Conservation (phyloP, 2,113 vertebrate genomes). For the Pluvialis apricaria region DNA sequence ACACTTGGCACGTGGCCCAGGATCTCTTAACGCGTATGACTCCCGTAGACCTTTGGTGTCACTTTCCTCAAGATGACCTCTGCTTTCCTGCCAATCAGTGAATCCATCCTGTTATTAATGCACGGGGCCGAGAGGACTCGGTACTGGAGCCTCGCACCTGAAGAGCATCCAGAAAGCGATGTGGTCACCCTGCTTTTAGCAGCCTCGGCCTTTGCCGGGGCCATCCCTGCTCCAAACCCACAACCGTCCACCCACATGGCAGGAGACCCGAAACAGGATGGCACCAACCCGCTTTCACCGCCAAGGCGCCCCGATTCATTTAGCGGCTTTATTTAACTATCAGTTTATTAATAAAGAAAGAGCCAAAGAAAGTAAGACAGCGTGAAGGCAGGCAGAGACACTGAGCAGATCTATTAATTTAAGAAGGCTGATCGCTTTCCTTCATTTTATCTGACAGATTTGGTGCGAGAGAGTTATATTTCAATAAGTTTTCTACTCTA, state of each 20-base stretch:
- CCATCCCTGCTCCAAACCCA: not conserved
- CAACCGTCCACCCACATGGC: not conserved
- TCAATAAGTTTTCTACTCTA: constrained; percentile 27
- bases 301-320: not conserved
- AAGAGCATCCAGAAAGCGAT: not conserved
- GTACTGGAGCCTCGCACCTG: constrained; percentile 43
- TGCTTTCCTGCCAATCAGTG: constrained; percentile 38
- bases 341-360: not conserved
- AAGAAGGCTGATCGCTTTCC: not conserved
- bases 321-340: not conserved
- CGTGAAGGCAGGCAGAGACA: not conserved
- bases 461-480: constrained; percentile 25
- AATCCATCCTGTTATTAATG: constrained; percentile 55
- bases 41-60: constrained; percentile 67
- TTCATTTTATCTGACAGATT: constrained; percentile 20
- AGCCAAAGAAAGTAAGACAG: not conserved
- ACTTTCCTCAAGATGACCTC: constrained; percentile 70
- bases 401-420: not conserved
- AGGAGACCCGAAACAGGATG: not conserved
- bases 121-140: not conserved
- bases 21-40: constrained; percentile 69
- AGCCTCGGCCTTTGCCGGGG: not conserved
- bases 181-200: not conserved
- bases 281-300: not conserved
- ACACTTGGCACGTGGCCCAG: constrained; percentile 63